These are phyloP conservation scores for Perodicticus potto DNA, from an alignment of 2,797 vertebrate genomes.

Conservation along the genomic window DNA sequence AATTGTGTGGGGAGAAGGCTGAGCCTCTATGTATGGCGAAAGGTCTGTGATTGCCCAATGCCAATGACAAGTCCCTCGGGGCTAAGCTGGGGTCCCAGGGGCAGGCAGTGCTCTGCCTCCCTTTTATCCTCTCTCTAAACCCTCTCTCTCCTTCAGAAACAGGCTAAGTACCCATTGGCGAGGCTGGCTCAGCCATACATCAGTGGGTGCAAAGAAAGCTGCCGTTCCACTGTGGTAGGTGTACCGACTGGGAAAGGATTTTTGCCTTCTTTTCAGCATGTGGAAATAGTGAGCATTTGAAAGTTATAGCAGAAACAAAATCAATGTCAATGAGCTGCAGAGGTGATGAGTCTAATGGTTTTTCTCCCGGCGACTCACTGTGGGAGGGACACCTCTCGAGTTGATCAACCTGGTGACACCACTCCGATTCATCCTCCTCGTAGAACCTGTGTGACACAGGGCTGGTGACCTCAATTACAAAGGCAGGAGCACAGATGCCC, in stretches of 20 bases:
- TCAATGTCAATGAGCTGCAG: background rate
- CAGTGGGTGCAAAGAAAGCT: background rate
- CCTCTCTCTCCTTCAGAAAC: background rate
- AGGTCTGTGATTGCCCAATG: background rate
- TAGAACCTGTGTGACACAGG: background rate
- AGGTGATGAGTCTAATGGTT: background rate
- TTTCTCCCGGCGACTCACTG: background rate
- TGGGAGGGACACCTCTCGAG: background rate
- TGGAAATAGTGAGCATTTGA: background rate
- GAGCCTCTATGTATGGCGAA: background rate
- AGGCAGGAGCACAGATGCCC: background rate
- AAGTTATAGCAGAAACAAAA: background rate
- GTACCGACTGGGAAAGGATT: background rate
- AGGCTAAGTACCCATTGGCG: background rate
- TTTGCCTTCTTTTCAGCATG: background rate
- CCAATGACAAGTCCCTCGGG: background rate
- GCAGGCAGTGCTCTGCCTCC: background rate
- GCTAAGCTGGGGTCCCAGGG: background rate
- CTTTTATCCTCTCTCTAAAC: background rate
- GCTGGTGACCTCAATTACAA: constrained; percentile 68
- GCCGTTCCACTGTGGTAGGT: background rate
- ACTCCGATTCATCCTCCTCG: background rate
- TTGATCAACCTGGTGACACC: background rate
- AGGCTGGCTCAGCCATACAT: background rate
- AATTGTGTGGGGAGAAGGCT: background rate